Conservation (phyloP, 1,140 invertebrate genomes). For the Kradibia gibbosae region DNA sequence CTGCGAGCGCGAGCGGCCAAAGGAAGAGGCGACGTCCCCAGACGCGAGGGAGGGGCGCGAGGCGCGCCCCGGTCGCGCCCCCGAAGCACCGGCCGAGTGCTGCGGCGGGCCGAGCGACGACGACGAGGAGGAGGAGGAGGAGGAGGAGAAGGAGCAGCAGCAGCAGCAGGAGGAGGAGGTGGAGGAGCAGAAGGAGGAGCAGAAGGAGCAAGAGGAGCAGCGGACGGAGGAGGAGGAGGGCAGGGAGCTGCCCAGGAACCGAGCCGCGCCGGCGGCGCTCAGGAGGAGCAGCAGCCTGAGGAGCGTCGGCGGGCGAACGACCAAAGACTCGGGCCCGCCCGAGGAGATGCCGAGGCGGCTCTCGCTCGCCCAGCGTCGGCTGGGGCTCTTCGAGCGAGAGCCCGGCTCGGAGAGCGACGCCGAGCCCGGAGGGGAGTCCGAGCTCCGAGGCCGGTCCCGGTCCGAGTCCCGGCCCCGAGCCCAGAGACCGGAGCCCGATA, state of each 20-base stretch:
- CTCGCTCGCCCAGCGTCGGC: not conserved
- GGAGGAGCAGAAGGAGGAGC: conserved; percentile 51
- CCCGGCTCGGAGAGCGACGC: not conserved
- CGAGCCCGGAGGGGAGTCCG: not conserved
- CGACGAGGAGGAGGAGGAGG: conserved; percentile 51
- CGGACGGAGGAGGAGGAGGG: conserved; percentile 50
- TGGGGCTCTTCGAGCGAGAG: not conserved
- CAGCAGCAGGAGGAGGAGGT: conserved; percentile 52
- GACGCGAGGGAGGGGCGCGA: conserved; percentile 59
- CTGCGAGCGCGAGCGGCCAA: conserved; percentile 49
- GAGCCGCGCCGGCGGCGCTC: conserved; percentile 44
- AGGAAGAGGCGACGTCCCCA: conserved; percentile 47
- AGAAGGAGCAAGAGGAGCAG: conserved; percentile 46
- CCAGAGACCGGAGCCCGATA: not conserved
- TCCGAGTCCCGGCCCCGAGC: no score
- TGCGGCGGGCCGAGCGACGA: conserved; percentile 45
- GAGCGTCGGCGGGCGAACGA: conserved; percentile 46
- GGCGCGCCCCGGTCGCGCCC: conserved; percentile 60
- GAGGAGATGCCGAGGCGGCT: not conserved
- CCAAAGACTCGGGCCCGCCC: conserved; percentile 24
- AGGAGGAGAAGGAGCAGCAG: conserved; percentile 46
- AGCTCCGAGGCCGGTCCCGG: not conserved
- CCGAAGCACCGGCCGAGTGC: conserved; percentile 43
- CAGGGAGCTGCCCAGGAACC: conserved; percentile 50
- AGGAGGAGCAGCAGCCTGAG: conserved; percentile 50